These are phyloP conservation scores for Bufo gargarizans DNA, from an alignment of 2,113 vertebrate species.

Conservation along the genomic window DNA sequence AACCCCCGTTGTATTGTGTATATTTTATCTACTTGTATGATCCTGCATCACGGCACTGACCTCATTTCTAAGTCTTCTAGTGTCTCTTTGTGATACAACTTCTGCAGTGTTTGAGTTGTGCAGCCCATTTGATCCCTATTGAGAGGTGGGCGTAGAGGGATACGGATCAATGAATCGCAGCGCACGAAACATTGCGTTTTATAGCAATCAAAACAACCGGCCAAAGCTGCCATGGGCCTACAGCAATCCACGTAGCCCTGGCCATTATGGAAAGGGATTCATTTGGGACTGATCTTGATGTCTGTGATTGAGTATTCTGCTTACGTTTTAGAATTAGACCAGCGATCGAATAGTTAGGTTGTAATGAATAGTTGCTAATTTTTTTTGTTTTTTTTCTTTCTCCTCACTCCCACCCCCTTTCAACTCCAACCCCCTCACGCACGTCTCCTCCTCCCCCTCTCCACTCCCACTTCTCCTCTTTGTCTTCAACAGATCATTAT, in stretches of 20 bases:
- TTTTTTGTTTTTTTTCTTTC: not conserved
- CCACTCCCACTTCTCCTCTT: conserved; percentile 56
- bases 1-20: too few relatives aligned
- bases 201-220: not conserved
- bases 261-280: not conserved
- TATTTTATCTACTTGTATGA: not conserved
- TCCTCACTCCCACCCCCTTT: not conserved
- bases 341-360: not conserved
- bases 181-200: not conserved
- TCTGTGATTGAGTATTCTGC: too few relatives aligned
- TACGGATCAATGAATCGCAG: not conserved
- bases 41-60: not conserved
- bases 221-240: not conserved
- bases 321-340: not conserved
- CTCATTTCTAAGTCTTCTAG: not conserved
- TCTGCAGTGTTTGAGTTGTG: not conserved
- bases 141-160: not conserved
- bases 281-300: not conserved
- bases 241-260: not conserved
- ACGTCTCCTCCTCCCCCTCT: not conserved
- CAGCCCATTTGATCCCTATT: not conserved
- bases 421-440: not conserved
- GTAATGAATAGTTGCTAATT: conserved; percentile 21
- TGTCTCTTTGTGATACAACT: not conserved
- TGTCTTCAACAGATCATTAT: conserved; percentile 72